Base-by-base conservation (phyloP, 1,140 invertebrate genomes). In the Platyura marginata region DNA sequence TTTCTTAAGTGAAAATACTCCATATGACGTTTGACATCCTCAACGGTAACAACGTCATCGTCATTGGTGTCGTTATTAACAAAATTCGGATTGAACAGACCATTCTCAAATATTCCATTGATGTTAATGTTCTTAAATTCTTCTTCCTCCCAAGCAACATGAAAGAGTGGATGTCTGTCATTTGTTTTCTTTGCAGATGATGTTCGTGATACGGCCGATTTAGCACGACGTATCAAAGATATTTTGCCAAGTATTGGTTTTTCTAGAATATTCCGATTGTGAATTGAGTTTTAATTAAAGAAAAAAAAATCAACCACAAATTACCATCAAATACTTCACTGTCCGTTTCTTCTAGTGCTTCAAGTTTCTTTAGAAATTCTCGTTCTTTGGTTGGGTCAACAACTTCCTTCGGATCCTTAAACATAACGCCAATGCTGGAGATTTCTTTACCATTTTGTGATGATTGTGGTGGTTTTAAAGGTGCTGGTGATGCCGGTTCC, bases 301-400 rank as follows among this genome's bases (percentile, higher is more conserved):
- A n/a, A n/a, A n/a, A n/a, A n/a, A n/a, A n/a, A n/a, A n/a, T n/a
- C n/a, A n/a, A n/a, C n/a, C n/a, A n/a, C n/a, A n/a, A n/a, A n/a
- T 51, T 59, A 65, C 66, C 61, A 51, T 61, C 64, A 35, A 68
- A 66, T 38, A 68, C 66, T 52, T 79, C 75, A 53, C 73, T 77
- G 52, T 79, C 75, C 0, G 72, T 70, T 45, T 77, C 72, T 19
- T 70, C 51, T 10, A 59, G 57, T 3, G 61, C 56, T 47, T 64
- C 67, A 25, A 64, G 56, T 51, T 66, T 64, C 48, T 61, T 65
- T 38, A 65, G 51, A 38, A 59, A 67, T 44, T 61, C 59, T 44
- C 64, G 61, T 23, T 67, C 54, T 47, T 67, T 68, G 42, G 56
- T 52, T 38, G 58, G 59, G 44, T 61, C 58, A 0, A 61, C 53